A percentile compares a stretch with the other conserved stretches of the same genome.
phyloP scores from a whole-genome alignment of 2,797 vertebrate genomes.

The Urophycis tenuis region DNA sequence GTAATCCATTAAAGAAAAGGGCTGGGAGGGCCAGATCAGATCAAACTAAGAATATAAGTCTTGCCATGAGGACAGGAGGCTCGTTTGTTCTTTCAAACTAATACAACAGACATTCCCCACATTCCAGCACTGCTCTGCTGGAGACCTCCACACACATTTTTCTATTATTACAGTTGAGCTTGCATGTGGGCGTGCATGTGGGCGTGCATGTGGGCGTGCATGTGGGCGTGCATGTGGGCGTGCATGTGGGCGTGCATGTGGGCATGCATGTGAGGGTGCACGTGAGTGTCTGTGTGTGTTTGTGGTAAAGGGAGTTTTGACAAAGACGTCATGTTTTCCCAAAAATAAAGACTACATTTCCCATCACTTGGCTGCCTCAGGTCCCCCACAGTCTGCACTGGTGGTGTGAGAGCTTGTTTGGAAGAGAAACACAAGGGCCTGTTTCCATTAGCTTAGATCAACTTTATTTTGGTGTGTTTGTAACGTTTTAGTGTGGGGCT shows the following conservation, averaged over 20 bases:
- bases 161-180: constrained; percentile 48
- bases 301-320: not conserved
- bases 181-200: too few relatives aligned
- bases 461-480: not conserved
- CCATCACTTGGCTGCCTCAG: not conserved
- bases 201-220: constrained; percentile 14
- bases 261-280: constrained; percentile 17
- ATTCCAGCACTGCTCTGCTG: constrained; percentile 62
- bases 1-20: constrained; percentile 17
- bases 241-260: too few relatives aligned
- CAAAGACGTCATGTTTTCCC: not conserved
- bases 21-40: constrained; percentile 36
- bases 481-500: not conserved
- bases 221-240: constrained; percentile 9
- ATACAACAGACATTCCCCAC: constrained; percentile 53
- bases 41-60: constrained; percentile 46
- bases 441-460: too few relatives aligned
- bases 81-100: constrained; percentile 46
- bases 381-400: not conserved
- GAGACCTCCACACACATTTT: constrained; percentile 56
- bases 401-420: not conserved
- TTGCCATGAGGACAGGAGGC: constrained; percentile 50
- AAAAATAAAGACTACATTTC: not conserved
- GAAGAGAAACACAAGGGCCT: not conserved
- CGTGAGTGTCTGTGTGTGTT: constrained; percentile 11